Base-by-base conservation (phyloP, 1,140 invertebrate species). In the Oncopeltus fasciatus region DNA sequence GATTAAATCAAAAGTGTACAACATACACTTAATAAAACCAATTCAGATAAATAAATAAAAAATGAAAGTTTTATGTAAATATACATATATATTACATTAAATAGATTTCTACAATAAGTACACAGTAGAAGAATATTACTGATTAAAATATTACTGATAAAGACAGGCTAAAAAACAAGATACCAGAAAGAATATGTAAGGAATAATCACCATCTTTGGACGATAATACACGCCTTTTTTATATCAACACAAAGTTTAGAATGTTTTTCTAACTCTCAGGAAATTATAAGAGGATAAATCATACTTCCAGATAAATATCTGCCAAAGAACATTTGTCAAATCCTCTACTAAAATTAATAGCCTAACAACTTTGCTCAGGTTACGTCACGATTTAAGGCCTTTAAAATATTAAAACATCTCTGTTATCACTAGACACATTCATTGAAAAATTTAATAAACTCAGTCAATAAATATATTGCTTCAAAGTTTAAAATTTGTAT, bases 1-100 rank as follows among this genome's bases (percentile, higher is more conserved):
- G 47, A 65, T 18, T 56, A 62, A 62, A 47, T 57, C 57, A 31
- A 62, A 59, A 26, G 24, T 53, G 1, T 38, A 38, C 5, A 8
- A 5, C 14, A 38, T 38, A 38, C 31, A 8, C 5, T 38, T 14
- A 38, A 5, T 8, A 38, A 38, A 26, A 2, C 1, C 3, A 21
- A 14, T 14, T 53, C 5, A 27, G 16, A 27, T 53, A 12, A 2
- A 8, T 14, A 53, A 3, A 24, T 24, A 53, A 53, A 53, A 12
- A 53, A 16, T 18, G 16, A 53, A 27, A 16, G 26, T 24, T 53
- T 16, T 1, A 27, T 21, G 24, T 16, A 20, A 2, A 18, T 9
- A 2, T 1, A 49, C 4, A 4, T 1, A 26, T 27, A 24, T 1
- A 26, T 3, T 53, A 14, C 4, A 1, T 14, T 38, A n/a, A 46